Evolutionary conservation across 37 sponge, comb jelly and placozoan genomes (phyloP), one percentile per base, ranked within the genome.

Genomic region (Beroe forskalii): DNA sequence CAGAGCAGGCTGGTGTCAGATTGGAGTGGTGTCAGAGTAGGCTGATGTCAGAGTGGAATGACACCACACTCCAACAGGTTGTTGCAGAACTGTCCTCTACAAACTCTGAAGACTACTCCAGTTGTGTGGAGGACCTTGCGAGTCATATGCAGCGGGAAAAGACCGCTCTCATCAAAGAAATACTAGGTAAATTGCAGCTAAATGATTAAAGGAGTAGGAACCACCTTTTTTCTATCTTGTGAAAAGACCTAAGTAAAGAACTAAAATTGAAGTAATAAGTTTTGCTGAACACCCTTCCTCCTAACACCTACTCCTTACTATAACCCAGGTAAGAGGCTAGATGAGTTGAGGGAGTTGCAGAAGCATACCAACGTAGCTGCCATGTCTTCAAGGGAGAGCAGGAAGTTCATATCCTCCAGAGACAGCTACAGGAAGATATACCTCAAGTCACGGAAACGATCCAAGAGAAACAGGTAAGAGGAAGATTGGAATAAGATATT

Each of bases 371-470:
- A n/a, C n/a, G n/a, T n/a, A n/a, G n/a, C n/a, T 48, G 55, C 66
- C 4, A 30, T 55, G 60, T 64, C 66, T 64, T 64, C 66, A 23
- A 64, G 66, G 25, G 66, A 64, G 31, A 64, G 66, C 31, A 8
- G 25, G 66, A 64, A 64, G 66, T 30, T 64, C 25, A 23, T 64
- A 23, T 64, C 66, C 6, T 64, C 66, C 25, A 8, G 66, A 27
- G 66, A 64, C 31, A 64, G 66, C 66, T 64, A 64, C 66, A 64
- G 66, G 31, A 64, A 64, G 31, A 64, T 27, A 27, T 64, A 27
- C 66, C 66, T 64, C 66, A 64, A 27, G 31, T 64, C 66, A 23
- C 4, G 66, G 31, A 64, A 64, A 64, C 25, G 66, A 64, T 23
- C 66, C 31, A 23, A 27, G 4, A 64, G 31, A 64, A 64, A 64